Evolutionary conservation across 2,797 vertebrate genomes (phyloP).

Genomic region (Phataginus tetradactyla): DNA sequence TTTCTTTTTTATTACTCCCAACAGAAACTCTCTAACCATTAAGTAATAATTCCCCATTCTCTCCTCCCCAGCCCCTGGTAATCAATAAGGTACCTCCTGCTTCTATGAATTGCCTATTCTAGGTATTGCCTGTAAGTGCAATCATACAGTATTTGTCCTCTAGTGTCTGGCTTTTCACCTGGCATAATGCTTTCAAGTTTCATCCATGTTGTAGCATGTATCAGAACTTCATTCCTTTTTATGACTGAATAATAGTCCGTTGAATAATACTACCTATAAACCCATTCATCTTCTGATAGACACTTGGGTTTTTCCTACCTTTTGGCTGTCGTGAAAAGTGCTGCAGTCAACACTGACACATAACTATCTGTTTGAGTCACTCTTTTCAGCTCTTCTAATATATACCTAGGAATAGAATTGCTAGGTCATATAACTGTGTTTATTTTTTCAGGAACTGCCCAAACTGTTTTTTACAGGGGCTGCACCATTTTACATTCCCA

Average conservation of each 20-base stretch:
- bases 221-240: not conserved
- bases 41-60: not conserved
- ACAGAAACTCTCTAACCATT: not conserved
- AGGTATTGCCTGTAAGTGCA: not conserved
- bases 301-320: not conserved
- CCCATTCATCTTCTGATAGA: not conserved
- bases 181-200: not conserved
- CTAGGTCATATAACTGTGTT: not conserved
- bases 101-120: not conserved
- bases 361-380: not conserved
- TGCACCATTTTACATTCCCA: not conserved
- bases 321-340: not conserved
- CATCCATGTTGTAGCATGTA: not conserved
- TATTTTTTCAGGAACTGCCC: not conserved
- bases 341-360: not conserved
- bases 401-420: not conserved
- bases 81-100: not conserved
- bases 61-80: not conserved
- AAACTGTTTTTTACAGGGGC: not conserved
- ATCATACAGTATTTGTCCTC: not conserved
- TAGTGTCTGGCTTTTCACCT: not conserved
- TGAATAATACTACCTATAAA: not conserved
- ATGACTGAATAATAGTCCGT: not conserved
- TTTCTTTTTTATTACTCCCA: not conserved
- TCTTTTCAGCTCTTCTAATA: not conserved